Percentiles rank a stretch among this genome's conserved stretches.
phyloP scores from a whole-genome alignment of 2,888 invertebrate genomes.

The Campopleginae sp. region DNA sequence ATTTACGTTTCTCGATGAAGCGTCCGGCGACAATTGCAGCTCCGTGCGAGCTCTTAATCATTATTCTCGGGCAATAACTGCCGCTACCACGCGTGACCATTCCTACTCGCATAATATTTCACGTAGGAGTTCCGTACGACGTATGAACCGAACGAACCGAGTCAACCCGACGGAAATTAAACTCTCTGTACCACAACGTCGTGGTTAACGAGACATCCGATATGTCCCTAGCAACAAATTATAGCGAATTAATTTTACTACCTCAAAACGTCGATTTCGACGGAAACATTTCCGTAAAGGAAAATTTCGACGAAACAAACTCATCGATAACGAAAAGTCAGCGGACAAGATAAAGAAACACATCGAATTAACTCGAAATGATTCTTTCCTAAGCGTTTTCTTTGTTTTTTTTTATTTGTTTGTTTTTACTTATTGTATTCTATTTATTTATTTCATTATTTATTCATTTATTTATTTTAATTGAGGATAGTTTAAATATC shows the following conservation, averaged over 20 bases:
- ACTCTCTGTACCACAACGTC: constrained; percentile 6
- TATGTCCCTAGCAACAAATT: constrained; percentile 11
- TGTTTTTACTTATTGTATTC: too few species aligned
- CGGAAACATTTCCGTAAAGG: too few species aligned
- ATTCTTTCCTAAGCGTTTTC: not conserved
- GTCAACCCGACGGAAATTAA: constrained; percentile 55
- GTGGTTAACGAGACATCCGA: constrained; percentile 46
- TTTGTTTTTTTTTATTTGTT: not conserved
- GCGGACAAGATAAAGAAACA: too few species aligned
- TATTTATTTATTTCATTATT: constrained; percentile 6
- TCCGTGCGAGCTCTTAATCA: constrained; percentile 52
- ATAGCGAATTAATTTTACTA: not conserved
- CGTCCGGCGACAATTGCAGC: constrained; percentile 45
- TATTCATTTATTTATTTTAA: too few species aligned
- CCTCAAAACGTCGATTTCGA: too few species aligned
- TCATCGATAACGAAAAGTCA: too few species aligned
- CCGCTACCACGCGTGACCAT: constrained; percentile 44
- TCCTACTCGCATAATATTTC: constrained; percentile 37
- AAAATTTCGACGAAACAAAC: not conserved
- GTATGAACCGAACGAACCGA: constrained; percentile 51
- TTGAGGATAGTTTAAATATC: constrained; percentile 1
- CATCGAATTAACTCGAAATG: too few species aligned
- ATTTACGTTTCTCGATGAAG: not conserved
- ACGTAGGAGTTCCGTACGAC: constrained; percentile 29
- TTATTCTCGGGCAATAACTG: constrained; percentile 58